Base-by-base conservation (phyloP, 2,113 vertebrate genomes). In the Siniperca knerii region DNA sequence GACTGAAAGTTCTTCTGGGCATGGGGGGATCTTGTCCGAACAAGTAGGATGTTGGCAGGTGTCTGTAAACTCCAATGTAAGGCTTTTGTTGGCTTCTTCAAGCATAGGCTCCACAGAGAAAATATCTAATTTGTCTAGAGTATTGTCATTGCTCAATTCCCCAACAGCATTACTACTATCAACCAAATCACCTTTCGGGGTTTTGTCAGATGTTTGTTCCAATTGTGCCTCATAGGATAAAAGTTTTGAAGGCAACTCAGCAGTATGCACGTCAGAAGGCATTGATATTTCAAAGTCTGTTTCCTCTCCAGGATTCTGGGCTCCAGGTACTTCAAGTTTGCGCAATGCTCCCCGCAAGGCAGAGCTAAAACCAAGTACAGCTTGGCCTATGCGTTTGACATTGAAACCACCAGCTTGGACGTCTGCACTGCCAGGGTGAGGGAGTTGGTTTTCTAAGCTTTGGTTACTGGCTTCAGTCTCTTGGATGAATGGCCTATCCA, bases 301-400 rank as follows among this genome's bases (percentile, higher is more conserved):
- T 70, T 92, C 91, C 16, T 95, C 94, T 57, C 75, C 92, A 65
- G 81, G 69, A 78, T 85, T 77, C 9, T 88, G 84, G 33, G 81
- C n/a, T 64, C 25, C 87, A 42, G 92, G 82, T 55, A 73, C 84
- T 11, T 99, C 98, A 75, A 97, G 89, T 88, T 98, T 98, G 85
- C 97, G 95, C 86, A 98, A 95, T 0, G 97, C 98, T 0, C 97
- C 96, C 21, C 97, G 96, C 46, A 99, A 92, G 48, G 96, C 96
- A 33, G 96, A 97, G 72, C 96, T 95, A 79, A 98, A 98, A 72
- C 97, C 97, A 50, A 97, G 77, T 75, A 98, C 97, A 35, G 96
- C 97, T 93, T 93, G 96, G 42, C 97, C 96, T 52, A 99, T 95
- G 76, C 96, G 97, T 79, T 96, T 98, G 23, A 96, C 96, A 21